Conservation (phyloP, 2,797 vertebrate species). For the Adelosebastes latens region DNA sequence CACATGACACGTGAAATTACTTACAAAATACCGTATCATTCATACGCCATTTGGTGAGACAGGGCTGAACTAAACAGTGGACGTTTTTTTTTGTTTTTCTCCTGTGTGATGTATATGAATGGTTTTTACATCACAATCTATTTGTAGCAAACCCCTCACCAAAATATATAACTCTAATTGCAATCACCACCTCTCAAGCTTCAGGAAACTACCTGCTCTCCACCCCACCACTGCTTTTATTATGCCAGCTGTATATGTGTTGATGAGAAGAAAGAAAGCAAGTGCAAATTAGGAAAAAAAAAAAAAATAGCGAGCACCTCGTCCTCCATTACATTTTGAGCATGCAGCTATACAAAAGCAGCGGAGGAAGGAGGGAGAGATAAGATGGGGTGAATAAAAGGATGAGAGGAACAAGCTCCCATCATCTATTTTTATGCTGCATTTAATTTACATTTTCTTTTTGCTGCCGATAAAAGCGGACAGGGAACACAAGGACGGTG, state of each 20-base stretch:
- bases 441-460: conserved; percentile 87
- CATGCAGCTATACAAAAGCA: conserved; percentile 36
- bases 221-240: conserved; percentile 7
- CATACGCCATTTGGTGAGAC: no score
- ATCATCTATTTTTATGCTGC: conserved; percentile 88
- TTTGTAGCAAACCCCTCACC: conserved; percentile 1
- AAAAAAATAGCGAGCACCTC: neutral
- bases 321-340: conserved; percentile 53
- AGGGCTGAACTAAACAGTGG: neutral
- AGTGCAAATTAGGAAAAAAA: conserved; percentile 7
- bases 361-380: conserved; percentile 41
- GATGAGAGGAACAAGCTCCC: conserved; percentile 84
- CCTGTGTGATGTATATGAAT: conserved; percentile 17
- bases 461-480: conserved; percentile 84
- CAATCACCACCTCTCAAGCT: conserved; percentile 24
- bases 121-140: conserved; percentile 32
- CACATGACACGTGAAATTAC: no score
- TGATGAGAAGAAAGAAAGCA: neutral
- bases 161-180: neutral
- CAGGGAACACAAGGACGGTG: conserved; percentile 87
- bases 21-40: no score
- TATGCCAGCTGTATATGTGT: conserved; percentile 8
- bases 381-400: conserved; percentile 61
- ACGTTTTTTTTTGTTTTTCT: neutral
- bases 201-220: conserved; percentile 34